A percentile compares a stretch with the other conserved stretches of the same genome.
These are phyloP conservation scores for Amyelois transitella DNA, from an alignment of 1,140 invertebrate species.

Conservation along the genomic window DNA sequence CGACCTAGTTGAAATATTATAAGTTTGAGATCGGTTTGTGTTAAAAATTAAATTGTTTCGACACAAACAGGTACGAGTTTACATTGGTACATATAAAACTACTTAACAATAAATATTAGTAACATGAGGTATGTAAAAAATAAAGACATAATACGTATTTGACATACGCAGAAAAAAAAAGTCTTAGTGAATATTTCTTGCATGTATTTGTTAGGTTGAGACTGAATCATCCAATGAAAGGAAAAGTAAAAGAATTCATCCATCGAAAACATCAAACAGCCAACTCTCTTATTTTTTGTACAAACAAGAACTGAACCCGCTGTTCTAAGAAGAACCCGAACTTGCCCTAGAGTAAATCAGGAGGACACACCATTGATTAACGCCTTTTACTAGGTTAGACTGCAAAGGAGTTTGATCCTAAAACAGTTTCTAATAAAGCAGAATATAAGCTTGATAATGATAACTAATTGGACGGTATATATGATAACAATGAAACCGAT, in stretches of 20 bases:
- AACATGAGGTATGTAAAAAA: too few relatives aligned
- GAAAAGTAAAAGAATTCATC: conserved; percentile 52
- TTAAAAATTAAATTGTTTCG: too few relatives aligned
- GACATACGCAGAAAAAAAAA: too few relatives aligned
- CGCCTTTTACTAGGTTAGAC: conserved; percentile 28
- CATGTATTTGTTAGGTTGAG: background rate
- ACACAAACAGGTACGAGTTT: too few relatives aligned
- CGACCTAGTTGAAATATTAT: background rate
- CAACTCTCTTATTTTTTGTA: conserved; percentile 48
- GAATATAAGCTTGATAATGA: conserved; percentile 18
- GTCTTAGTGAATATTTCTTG: too few relatives aligned
- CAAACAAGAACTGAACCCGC: conserved; percentile 47
- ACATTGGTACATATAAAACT: too few relatives aligned
- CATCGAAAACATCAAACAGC: conserved; percentile 47
- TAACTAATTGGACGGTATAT: conserved; percentile 27
- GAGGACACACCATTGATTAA: conserved; percentile 60
- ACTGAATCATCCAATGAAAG: conserved; percentile 24
- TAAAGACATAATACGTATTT: too few relatives aligned
- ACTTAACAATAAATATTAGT: too few relatives aligned
- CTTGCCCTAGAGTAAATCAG: conserved; percentile 39
- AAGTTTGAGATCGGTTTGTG: too few relatives aligned
- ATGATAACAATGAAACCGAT: conserved; percentile 21
- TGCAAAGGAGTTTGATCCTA: background rate
- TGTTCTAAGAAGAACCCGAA: conserved; percentile 56
- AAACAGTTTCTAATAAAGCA: conserved; percentile 16